phyloP scores from a whole-genome alignment of 2,888 invertebrate species.

The Dusona sp. region DNA sequence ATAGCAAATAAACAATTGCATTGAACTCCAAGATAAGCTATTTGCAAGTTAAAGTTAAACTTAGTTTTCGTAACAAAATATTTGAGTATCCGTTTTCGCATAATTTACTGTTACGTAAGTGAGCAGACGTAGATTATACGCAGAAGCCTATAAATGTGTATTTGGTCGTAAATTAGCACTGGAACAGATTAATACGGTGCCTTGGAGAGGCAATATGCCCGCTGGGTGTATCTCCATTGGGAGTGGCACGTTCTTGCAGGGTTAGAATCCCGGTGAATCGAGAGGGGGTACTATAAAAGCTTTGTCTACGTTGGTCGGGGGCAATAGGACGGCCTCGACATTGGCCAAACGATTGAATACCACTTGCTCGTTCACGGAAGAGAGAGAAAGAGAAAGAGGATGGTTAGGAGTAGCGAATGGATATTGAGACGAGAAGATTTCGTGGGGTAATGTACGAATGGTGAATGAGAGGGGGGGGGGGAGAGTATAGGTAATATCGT shows the following conservation, averaged over 20 bases:
- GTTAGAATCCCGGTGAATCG: constrained; percentile 56
- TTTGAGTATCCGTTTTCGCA: neutral
- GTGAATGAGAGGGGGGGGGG: neutral
- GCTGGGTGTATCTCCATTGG: constrained; percentile 47
- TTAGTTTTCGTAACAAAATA: neutral
- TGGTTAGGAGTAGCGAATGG: constrained; percentile 29
- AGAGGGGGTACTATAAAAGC: constrained; percentile 27
- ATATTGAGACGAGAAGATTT: constrained; percentile 40
- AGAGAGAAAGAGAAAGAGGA: neutral
- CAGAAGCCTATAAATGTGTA: neutral
- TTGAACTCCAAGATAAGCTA: neutral
- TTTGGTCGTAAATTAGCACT: constrained; percentile 6
- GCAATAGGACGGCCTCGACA: constrained; percentile 27
- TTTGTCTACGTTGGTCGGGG: constrained; percentile 23
- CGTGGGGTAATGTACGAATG: constrained; percentile 10
- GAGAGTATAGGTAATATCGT: neutral
- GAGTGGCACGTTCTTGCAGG: constrained; percentile 64
- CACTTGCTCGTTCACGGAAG: constrained; percentile 38
- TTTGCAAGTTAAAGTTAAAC: neutral
- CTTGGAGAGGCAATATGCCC: constrained; percentile 4
- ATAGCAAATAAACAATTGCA: neutral
- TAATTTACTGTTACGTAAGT: neutral
- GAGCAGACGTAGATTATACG: neutral
- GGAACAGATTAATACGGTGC: constrained; percentile 17
- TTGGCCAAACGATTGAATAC: constrained; percentile 42